A percentile compares a stretch with the other conserved stretches of the same genome.
These are phyloP conservation scores for Echinometra lucunter DNA, from an alignment of 53 echinoderm and acorn worm species.

Conservation along the genomic window DNA sequence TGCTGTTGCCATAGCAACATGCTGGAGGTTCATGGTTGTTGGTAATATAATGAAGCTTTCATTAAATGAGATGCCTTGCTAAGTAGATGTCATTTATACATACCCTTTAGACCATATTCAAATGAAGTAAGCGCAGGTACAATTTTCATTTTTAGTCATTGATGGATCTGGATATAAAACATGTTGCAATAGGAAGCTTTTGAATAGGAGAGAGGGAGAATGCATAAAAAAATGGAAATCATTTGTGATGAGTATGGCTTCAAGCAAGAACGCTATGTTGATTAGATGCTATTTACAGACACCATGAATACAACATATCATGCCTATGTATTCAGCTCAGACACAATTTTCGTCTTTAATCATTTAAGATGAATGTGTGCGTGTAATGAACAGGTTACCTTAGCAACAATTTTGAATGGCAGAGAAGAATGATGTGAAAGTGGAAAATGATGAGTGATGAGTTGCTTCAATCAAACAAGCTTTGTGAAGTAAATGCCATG, in stretches of 20 bases:
- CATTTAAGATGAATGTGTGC: background rate
- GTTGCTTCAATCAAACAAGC: too few relatives aligned
- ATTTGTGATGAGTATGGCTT: background rate
- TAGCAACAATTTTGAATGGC: too few relatives aligned
- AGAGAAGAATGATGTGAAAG: too few relatives aligned
- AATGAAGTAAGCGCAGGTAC: background rate
- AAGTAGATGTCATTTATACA: background rate
- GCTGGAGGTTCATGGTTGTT: conserved; percentile 30
- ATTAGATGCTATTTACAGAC: background rate
- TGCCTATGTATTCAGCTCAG: too few relatives aligned
- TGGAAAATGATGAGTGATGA: too few relatives aligned
- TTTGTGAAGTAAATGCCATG: too few relatives aligned
- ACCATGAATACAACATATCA: too few relatives aligned
- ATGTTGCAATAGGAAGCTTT: background rate
- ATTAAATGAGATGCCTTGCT: background rate
- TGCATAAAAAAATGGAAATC: background rate
- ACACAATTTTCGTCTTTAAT: too few relatives aligned
- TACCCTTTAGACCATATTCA: background rate
- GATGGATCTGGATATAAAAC: background rate
- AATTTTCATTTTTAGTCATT: background rate
- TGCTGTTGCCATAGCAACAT: background rate
- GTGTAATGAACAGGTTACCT: background rate
- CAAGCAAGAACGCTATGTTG: background rate
- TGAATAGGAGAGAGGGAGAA: background rate
- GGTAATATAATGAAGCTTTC: background rate